A percentile compares a stretch with the other conserved stretches of the same genome.
These are phyloP conservation scores for Petrocephalus microphthalmus DNA, from an alignment of 2,113 vertebrate species.

Conservation along the genomic window DNA sequence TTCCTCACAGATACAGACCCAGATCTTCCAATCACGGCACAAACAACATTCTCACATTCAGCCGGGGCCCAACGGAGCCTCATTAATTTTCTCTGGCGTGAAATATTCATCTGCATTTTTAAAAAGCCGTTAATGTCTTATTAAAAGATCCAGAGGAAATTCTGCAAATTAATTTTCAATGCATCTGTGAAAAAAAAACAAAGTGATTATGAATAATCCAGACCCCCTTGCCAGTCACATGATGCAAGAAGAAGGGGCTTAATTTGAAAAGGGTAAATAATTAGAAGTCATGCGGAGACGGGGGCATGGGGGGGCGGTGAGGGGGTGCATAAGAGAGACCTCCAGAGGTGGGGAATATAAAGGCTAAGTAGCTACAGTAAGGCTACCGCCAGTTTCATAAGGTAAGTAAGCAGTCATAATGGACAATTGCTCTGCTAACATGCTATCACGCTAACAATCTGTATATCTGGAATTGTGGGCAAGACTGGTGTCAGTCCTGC, in stretches of 20 bases:
- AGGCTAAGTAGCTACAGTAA: too few species aligned
- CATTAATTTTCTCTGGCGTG: conserved; percentile 26
- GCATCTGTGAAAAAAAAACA: conserved; percentile 27
- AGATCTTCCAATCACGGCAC: background rate
- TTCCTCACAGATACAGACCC: background rate
- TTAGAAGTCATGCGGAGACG: conserved; percentile 15
- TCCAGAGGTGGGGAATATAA: too few species aligned
- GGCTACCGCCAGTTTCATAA: background rate
- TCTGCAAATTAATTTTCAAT: conserved; percentile 35
- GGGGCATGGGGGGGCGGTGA: background rate
- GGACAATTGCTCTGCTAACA: background rate
- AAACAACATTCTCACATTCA: background rate
- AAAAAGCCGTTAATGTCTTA: conserved; percentile 45
- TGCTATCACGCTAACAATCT: background rate
- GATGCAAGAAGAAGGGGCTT: background rate
- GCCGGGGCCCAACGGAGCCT: conserved; percentile 28
- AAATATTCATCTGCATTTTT: conserved; percentile 45
- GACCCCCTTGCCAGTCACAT: conserved; percentile 16
- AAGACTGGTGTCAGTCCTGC: background rate
- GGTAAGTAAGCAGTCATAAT: background rate
- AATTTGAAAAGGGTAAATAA: conserved; percentile 20
- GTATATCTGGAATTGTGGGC: background rate
- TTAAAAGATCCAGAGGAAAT: conserved; percentile 37
- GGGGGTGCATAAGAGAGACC: background rate
- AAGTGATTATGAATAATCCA: conserved; percentile 39